These are phyloP conservation scores for Cranoglanis bouderius DNA, from an alignment of 2,113 vertebrate species.

Conservation along the genomic window DNA sequence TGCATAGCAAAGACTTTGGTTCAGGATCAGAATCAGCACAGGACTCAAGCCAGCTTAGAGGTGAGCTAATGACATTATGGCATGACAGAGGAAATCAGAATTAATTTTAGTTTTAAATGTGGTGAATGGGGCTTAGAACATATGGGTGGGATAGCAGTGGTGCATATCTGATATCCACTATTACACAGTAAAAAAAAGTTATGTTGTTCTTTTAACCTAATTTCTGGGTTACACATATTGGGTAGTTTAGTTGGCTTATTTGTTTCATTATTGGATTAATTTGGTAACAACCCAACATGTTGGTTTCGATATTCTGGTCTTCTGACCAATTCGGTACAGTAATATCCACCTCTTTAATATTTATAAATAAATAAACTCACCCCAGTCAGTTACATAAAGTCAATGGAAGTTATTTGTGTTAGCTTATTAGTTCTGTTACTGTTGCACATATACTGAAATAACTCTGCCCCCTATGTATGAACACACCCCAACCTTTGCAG, in stretches of 20 bases:
- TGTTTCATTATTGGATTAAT: not conserved
- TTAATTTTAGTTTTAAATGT: not conserved
- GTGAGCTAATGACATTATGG: not conserved
- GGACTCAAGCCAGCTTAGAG: not conserved
- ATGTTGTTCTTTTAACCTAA: not conserved
- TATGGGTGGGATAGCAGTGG: not conserved
- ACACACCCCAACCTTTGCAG: no score
- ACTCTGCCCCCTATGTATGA: no score
- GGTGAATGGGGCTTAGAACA: not conserved
- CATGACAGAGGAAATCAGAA: not conserved
- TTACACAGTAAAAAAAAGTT: not conserved
- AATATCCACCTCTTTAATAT: no score
- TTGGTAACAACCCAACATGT: not conserved
- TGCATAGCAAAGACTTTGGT: not conserved
- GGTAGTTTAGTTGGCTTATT: not conserved
- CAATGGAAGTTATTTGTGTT: no score
- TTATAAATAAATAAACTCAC: no score
- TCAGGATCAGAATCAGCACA: not conserved
- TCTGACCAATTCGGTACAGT: no score
- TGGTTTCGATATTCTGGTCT: not conserved
- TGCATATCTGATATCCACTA: not conserved
- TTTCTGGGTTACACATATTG: no score
- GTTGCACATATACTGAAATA: no score
- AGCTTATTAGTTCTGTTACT: no score
- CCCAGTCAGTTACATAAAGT: no score